Conservation (phyloP, 2,113 vertebrate species). For the Pteropus alecto region DNA sequence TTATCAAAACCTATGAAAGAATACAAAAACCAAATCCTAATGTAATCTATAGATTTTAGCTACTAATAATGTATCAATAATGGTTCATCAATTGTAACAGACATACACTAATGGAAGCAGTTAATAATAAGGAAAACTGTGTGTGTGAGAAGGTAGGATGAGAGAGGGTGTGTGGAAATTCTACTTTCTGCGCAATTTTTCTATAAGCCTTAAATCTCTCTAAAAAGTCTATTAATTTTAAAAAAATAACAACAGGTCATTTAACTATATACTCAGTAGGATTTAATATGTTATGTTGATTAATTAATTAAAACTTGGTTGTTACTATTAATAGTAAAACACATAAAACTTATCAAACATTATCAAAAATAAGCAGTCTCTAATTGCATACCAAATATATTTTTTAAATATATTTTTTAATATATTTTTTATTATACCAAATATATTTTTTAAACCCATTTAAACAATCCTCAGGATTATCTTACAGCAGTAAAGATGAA, state of each 20-base stretch:
- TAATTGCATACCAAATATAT: background rate
- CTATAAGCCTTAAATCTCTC: background rate
- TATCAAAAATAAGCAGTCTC: background rate
- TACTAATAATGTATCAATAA: background rate
- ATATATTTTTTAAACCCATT: background rate
- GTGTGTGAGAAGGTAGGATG: accelerated
- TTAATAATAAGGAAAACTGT: background rate
- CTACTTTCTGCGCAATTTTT: background rate
- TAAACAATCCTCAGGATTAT: background rate
- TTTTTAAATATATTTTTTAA: background rate
- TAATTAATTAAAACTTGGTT: background rate
- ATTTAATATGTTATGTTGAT: background rate
- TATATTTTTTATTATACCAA: background rate
- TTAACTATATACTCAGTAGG: background rate
- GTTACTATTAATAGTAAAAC: background rate
- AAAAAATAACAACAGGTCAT: background rate
- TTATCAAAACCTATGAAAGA: background rate
- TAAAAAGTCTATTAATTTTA: background rate
- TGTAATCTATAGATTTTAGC: background rate
- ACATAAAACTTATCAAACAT: background rate
- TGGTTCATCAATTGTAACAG: background rate
- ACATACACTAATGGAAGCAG: background rate
- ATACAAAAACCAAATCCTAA: background rate
- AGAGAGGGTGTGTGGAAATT: background rate
- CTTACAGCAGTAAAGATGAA: background rate